Evolutionary conservation across 2,113 vertebrate species (phyloP), one percentile per base, ranked within the genome.

Genomic region (Sisor rabdophorus): DNA sequence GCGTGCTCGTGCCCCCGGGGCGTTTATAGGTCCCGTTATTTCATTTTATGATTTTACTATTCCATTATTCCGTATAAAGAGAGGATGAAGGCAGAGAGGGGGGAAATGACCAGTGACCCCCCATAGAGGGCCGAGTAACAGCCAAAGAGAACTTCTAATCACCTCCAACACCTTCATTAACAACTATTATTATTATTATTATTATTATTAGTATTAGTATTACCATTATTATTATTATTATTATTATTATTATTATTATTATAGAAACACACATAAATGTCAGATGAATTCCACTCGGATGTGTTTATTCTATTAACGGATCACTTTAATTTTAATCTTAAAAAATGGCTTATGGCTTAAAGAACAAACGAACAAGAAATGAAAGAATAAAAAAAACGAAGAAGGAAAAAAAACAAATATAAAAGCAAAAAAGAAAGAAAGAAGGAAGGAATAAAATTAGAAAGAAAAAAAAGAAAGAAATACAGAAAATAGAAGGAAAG

Each of bases 1-100:
- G 70, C 77, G 19, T 65, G 20, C 60, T 48, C 28, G 22, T 56
- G 22, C 71, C 19, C 36, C 67, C 54, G 36, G 48, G 22, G 59
- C 17, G 26, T 63, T 79, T 75, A 82, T 73, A 48, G 48, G 48
- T 71, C 68, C 68, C 53, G 11, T 78, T 78, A 78, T 71, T 73
- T 73, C 22, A 65, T 59, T 84, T 75, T 81, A 74, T 81, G 75
- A 80, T 61, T 78, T 79, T 80, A 75, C 79, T 78, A 80, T 81
- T 82, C 77, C 79, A 78, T 81, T 80, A 76, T 78, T 80, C 67
- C 71, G 77, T 78, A 47, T 4, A 68, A n/a, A 24, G 54, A 59
- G 22, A 24, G 65, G 65, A 52, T 52, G 65, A 50, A 68, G 44
- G 9, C 16, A 52, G 47, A 68, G 67, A 32, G 58, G 55, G 76